Base-by-base conservation (phyloP, 2,113 vertebrate genomes). In the Bufo gargarizans region DNA sequence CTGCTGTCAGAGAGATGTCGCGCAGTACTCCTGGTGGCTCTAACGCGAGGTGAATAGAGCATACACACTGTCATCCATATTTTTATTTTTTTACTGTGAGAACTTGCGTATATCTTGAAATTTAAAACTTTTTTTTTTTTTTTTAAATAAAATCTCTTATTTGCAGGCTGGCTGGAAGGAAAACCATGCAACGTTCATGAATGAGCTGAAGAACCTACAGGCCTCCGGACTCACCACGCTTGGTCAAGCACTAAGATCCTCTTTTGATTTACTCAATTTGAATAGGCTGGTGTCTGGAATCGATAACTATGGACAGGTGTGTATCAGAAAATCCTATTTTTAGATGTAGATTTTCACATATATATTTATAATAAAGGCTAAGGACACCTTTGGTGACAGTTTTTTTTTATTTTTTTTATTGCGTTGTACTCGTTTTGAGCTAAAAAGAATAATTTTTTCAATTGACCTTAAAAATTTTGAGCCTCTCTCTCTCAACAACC, bases 271-370 rank as follows among this genome's bases (percentile, higher is more conserved):
- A 90, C 95, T 99, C 90, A 99, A 99, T 95, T 97, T 99, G 94
- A 99, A 99, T 95, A 96, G 98, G 93, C 96, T 99, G 72, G 97
- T 99, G 91, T 99, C 98, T 91, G 98, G 98, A 95, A 99, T 99
- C 86, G 98, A 99, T 96, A 99, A 99, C 93, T 99, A 99, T 87
- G 98, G 98, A 92, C 98, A 99, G 97, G 98, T 99, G 96, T 19
- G 61, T 86, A 43, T n/a, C 20, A 65, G 0, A 6, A n/a, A 11
- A 4, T 67, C 65, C 19, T 3, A 13, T 10, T 13, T 59, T 14
- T 13, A 59, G 4, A 59, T 59, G 9, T 59, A 59, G 12, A 13
- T 10, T 13, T 59, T 59, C 13, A 14, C 56, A 10, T 6, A 55
- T 55, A 55, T 55, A 6, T 55, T 11, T 55, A 55, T 55, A 55